Evolutionary conservation across 2,888 invertebrate genomes (phyloP), one percentile per base, ranked within the genome.

Genomic region (Diaprepes abbreviatus): DNA sequence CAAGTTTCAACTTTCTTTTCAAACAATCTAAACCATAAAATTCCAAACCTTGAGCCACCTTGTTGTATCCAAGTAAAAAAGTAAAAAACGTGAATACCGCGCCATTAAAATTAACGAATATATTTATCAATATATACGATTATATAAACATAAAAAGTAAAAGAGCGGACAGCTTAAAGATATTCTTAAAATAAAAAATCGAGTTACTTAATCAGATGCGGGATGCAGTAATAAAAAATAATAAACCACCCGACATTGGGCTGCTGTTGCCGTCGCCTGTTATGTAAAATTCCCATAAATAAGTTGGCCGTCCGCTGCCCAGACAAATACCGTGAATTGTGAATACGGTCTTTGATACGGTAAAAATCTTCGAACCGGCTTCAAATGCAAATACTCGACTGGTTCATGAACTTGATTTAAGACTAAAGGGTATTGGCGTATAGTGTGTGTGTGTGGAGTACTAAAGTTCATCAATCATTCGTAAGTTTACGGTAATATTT

Each of bases 351-450:
- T 40, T 9, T 17, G 40, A 12, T 24, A 24, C 45, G 21, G 24
- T 43, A 58, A 43, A 43, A 58, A 40, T 24, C 19, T n/a, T 58
- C 16, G 17, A 31, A 54, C 54, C 54, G 54, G 54, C 54, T 54
- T 35, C 40, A 40, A 17, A 58, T 58, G 58, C 58, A 58, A 58
- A 58, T 58, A 58, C 43, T 36, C 19, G 43, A 58, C 58, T 24
- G 31, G 58, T 58, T 43, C 16, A 31, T 58, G 43, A 58, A 58
- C 40, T 58, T 43, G 43, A 24, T 33, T 52, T 58, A 43, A 43
- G 14, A 24, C 14, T 24, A 40, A 58, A 58, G 43, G 58, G 21
- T 36, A 57, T 38, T 57, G 38, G 36, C 5, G 38, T 10, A 57
- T 33, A 35, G 35, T 28, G 54, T 54, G 7, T 40, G 40, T n/a